Base-by-base conservation (phyloP, 2,113 vertebrate species). In the Pachypanchax playfairii region DNA sequence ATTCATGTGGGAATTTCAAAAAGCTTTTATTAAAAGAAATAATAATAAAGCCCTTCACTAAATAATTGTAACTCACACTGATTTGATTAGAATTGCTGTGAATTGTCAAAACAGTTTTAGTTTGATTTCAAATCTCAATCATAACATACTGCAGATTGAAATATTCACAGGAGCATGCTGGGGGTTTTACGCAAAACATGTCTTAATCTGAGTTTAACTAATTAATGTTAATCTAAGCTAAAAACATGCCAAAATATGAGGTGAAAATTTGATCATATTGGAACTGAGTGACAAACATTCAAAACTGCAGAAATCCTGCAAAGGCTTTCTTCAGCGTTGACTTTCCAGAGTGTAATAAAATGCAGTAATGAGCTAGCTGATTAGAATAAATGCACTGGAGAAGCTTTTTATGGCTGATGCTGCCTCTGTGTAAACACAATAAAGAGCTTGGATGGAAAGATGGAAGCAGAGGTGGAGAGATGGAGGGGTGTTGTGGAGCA, bases 351-450 rank as follows among this genome's bases (percentile, higher is more conserved):
- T 39, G 44, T 35, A 58, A 72, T 54, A 51, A 70, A 80, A 73
- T 24, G 21, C 25, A 64, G 35, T 63, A 77, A 78, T 66, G 64
- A 76, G 33, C 39, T 15, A 3, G 60, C 21, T 79, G 51, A 81
- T 85, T 64, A 47, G 65, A 67, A 72, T 56, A 66, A 79, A 77
- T 58, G 54, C 1, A 1, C 49, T 48, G 39, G 18, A 69, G 65
- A 65, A 68, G 69, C 72, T 73, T 76, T 75, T 68, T 71, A 65
- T 72, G 51, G 67, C 56, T 47, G 61, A 59, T 60, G 38, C 43
- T 59, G 68, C 18, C 25, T 67, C 52, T 47, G 70, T 53, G 48
- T 68, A 75, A 79, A 79, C 50, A 79, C 56, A 81, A 79, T 79
- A 52, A 80, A 73, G 44, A 65, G 64, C 53, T 5, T 49, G 57